A percentile compares a stretch with the other conserved stretches of the same genome.
Evolutionary conservation across 2,113 vertebrate genomes (phyloP).

Genomic region (Erythrocebus patas): DNA sequence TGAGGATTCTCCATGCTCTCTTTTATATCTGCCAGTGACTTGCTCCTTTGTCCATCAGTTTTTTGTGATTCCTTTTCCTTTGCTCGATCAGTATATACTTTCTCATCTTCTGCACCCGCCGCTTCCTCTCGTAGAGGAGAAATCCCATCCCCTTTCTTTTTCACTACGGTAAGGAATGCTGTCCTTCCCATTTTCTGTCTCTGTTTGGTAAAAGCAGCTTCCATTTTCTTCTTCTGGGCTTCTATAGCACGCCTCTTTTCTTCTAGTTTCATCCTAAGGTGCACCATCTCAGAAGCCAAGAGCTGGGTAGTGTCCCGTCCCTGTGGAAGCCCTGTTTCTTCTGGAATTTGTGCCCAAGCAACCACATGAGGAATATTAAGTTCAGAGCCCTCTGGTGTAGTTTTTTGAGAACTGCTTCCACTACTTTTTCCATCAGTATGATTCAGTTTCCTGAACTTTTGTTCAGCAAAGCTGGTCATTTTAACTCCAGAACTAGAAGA

Average conservation of each 20-base stretch:
- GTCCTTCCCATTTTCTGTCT: slow-evolving; percentile 97
- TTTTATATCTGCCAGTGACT: slow-evolving; percentile 76
- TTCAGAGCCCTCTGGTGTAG: slow-evolving; percentile 95
- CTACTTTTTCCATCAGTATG: slow-evolving; percentile 89
- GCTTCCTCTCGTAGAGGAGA: slow-evolving; percentile 90
- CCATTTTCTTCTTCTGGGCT: slow-evolving; percentile 98
- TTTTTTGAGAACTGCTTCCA: slow-evolving; percentile 93
- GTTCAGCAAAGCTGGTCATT: slow-evolving; percentile 98
- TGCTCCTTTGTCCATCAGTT: slow-evolving; percentile 69
- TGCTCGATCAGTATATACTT: slow-evolving; percentile 75
- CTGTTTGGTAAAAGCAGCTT: slow-evolving; percentile 94
- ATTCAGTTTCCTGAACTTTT: slow-evolving; percentile 92
- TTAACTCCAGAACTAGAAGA: slow-evolving; percentile 92
- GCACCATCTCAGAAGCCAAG: slow-evolving; percentile 96
- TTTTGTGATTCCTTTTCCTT: slow-evolving; percentile 77
- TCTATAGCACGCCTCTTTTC: slow-evolving; percentile 98
- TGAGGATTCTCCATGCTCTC: slow-evolving; percentile 79
- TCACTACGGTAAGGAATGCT: slow-evolving; percentile 95
- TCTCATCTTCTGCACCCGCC: slow-evolving; percentile 85
- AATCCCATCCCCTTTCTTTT: slow-evolving; percentile 91
- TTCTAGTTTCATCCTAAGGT: slow-evolving; percentile 95
- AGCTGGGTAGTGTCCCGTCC: slow-evolving; percentile 93
- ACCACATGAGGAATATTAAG: slow-evolving; percentile 91
- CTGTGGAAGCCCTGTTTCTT: slow-evolving; percentile 86
- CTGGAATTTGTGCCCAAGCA: slow-evolving; percentile 92